Conservation (phyloP, 2,888 invertebrate species). For the Adineta ricciae region DNA sequence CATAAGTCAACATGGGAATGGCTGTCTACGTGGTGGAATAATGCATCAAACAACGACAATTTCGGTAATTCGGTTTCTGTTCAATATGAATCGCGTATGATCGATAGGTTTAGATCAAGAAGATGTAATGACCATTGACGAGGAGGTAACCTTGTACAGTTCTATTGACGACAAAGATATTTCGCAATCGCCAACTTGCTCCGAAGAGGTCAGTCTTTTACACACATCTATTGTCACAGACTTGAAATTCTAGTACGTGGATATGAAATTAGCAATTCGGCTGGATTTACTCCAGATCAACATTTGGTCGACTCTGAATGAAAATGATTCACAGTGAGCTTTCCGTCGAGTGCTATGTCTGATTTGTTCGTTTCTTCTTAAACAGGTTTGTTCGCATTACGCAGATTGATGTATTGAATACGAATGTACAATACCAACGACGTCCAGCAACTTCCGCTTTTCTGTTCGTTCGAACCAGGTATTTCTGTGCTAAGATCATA, state of each 20-base stretch:
- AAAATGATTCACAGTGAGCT: background rate
- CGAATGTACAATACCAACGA: background rate
- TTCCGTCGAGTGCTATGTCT: too few species aligned
- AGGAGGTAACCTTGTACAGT: constrained; percentile 27
- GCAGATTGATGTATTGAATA: background rate
- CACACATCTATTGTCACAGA: background rate
- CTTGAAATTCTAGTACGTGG: background rate
- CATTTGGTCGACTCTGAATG: background rate
- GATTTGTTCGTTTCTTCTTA: background rate
- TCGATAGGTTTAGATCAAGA: constrained; percentile 63
- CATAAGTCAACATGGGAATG: constrained; percentile 10
- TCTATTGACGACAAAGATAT: constrained; percentile 21
- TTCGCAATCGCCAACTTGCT: background rate
- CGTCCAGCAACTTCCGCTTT: background rate
- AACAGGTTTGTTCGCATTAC: background rate
- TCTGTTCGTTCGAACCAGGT: background rate
- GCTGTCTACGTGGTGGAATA: background rate
- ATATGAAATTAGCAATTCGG: background rate
- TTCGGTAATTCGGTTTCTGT: background rate
- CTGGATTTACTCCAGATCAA: background rate
- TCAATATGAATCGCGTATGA: too few species aligned
- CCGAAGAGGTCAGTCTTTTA: background rate
- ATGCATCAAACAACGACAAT: background rate
- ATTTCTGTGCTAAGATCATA: too few species aligned
- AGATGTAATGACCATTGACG: constrained; percentile 68